phyloP scores from a whole-genome alignment of 2,113 vertebrate genomes.

The Andinoacara biseriatus region DNA sequence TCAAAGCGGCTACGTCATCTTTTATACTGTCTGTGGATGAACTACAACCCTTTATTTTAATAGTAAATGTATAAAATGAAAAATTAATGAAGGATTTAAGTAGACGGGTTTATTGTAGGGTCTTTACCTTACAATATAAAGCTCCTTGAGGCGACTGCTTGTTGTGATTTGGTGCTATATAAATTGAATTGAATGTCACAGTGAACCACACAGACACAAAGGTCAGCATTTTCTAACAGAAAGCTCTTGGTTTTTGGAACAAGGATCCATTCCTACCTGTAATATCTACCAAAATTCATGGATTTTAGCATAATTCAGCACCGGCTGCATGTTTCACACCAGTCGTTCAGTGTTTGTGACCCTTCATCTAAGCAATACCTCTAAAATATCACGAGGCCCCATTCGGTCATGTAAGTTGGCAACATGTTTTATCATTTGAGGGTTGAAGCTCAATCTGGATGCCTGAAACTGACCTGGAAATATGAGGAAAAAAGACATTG shows the following conservation, averaged over 20 bases:
- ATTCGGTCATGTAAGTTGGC: rapidly evolving
- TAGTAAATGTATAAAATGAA: background rate
- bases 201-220: background rate
- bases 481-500: background rate
- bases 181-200: background rate
- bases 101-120: background rate
- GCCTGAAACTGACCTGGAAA: background rate
- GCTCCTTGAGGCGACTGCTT: no score
- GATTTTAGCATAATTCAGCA: background rate
- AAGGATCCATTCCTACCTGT: background rate
- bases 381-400: background rate
- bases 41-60: background rate
- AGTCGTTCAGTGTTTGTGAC: background rate
- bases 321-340: background rate
- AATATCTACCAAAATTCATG: background rate
- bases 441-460: background rate
- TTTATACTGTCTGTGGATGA: background rate
- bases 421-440: background rate
- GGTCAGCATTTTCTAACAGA: rapidly evolving
- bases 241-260: background rate
- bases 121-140: no score
- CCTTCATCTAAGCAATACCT: background rate
- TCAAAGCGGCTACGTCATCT: background rate
- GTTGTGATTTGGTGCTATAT: no score
- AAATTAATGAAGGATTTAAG: background rate